Base-by-base conservation (phyloP, 2,797 vertebrate species). In the Cuculus canorus region DNA sequence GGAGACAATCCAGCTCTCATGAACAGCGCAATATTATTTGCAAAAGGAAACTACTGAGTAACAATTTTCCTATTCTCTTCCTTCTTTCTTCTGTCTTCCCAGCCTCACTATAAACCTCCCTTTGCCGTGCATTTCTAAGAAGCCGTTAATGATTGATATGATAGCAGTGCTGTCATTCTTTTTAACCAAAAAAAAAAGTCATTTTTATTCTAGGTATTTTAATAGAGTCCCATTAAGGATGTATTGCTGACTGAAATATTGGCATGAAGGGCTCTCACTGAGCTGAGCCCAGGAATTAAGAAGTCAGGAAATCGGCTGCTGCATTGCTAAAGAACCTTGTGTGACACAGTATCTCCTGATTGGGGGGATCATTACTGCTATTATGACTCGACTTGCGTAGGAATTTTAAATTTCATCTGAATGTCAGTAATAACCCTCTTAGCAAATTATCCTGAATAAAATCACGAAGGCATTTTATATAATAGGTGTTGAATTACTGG, bases 381-480 rank as follows among this genome's bases (percentile, higher is more conserved):
- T 99, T 99, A 99, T 98, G 98, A 98, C 98, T 98, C 97, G 98
- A 98, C 98, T 98, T 98, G 98, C 98, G 98, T 98, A 98, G 98
- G 98, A 98, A 98, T 98, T 99, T 98, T 98, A 99, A 99, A 98
- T 98, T 98, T 98, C 98, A 98, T 99, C 98, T 98, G 98, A 99
- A 99, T 98, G 98, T 97, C 98, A 98, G 98, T 99, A 99, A 99
- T 99, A 99, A 99, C 98, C 98, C 99, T 99, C 98, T 99, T 99
- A 98, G 98, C 99, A 98, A 99, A 99, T 99, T 99, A 99, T 99
- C 98, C 98, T 98, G 98, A 99, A 99, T 98, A 98, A 99, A 99
- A 99, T 99, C 99, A 99, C 98, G 98, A 99, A 99, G 98, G 98
- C 98, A 98, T 98, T 99, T 98, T 98, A 98, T 98, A 98, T 98